Evolutionary conservation across 2,113 vertebrate genomes (phyloP), one percentile per base, ranked within the genome.

Genomic region (Leptocoma aspasia): DNA sequence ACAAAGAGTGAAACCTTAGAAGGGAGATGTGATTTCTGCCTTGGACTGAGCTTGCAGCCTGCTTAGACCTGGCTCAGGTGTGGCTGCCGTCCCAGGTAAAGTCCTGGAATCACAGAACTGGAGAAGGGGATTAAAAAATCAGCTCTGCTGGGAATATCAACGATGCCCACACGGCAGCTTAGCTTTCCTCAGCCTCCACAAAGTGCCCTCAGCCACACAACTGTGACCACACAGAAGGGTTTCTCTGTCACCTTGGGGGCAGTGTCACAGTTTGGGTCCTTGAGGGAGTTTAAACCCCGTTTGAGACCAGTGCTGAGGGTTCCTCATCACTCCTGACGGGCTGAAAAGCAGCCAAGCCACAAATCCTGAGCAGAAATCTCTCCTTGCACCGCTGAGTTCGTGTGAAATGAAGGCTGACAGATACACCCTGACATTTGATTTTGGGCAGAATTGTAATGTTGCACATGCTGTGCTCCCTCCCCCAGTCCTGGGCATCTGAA

Each of bases 1-100:
- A 96, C 84, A 95, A 90, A 92, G 94, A 20, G 21, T 0, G 93
- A 80, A 97, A 97, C 92, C 57, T 57, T 84, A 97, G 96, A 45
- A 92, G 89, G 82, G 81, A 72, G 89, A 56, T 95, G 92, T 56
- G 89, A 92, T 95, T 94, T 86, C 78, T 90, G 54, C 66, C 86
- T 76, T 89, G 83, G 77, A 84, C 81, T 9, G 57, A 30, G 65
- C 75, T 42, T 65, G 78, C 42, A 44, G 78, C 57, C 4, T 1
- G 1, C 72, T 60, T 79, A 87, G 66, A 85, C 81, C 84, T 70
- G 89, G 57, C 66, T 92, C 89, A 88, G 75, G 89, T 97, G 87
- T 22, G 28, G 89, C 15, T 76, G 44, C 61, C 65, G 69, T 31
- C 61, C 64, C 84, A 92, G 81, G 93, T 95, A 69, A 41, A 57